A percentile compares a stretch with the other conserved stretches of the same genome.
These are phyloP conservation scores for Zosterops borbonicus DNA, from an alignment of 2,113 vertebrate species.

Conservation along the genomic window DNA sequence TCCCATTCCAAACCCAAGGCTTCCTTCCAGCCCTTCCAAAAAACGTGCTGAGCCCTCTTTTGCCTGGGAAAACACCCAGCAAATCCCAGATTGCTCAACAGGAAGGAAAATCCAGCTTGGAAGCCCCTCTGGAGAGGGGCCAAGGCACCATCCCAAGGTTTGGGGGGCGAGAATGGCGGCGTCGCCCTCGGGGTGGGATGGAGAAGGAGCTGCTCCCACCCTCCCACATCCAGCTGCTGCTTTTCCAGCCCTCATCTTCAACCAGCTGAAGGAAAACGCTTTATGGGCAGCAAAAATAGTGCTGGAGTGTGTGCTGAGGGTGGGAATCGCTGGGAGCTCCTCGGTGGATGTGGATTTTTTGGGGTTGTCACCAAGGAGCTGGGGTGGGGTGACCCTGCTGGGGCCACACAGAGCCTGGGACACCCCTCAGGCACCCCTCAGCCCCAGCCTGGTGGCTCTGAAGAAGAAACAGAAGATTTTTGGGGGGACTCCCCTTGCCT, in stretches of 20 bases:
- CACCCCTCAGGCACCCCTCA: no score
- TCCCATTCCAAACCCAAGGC: background rate
- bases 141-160: background rate
- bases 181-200: background rate
- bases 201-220: background rate
- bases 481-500: background rate
- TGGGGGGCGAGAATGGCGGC: background rate
- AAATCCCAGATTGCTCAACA: slow-evolving; percentile 11
- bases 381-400: no score
- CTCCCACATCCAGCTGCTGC: background rate
- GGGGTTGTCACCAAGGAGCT: background rate
- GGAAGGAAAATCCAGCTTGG: background rate
- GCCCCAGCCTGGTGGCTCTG: accelerated
- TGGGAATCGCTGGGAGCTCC: slow-evolving; percentile 15
- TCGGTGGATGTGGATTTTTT: background rate
- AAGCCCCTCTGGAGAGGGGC: slow-evolving; percentile 1
- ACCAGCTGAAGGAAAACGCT: slow-evolving; percentile 4
- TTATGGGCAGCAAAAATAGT: background rate
- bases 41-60: background rate
- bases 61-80: accelerated
- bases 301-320: background rate
- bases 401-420: no score
- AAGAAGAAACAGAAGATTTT: background rate
- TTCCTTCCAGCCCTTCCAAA: background rate
- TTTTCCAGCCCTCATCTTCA: background rate